Conservation (phyloP, 2,888 invertebrate species). For the Xestia ashworthii region DNA sequence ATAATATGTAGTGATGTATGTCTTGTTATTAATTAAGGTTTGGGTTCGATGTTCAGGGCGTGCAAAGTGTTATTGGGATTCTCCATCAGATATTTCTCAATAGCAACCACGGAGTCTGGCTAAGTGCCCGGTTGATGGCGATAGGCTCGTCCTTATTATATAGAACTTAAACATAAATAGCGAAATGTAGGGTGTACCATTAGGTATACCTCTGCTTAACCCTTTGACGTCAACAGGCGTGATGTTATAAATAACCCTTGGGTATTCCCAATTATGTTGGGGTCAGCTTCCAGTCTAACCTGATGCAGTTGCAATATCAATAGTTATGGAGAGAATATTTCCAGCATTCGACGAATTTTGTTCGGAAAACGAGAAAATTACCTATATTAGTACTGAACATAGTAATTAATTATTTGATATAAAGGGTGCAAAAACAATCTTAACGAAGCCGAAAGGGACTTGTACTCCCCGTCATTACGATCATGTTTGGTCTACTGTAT, state of each 20-base stretch:
- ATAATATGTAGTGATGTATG: no score
- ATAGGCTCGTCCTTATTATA: no score
- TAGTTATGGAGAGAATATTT: background rate
- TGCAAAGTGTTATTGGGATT: background rate
- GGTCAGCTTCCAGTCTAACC: background rate
- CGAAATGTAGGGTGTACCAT: background rate
- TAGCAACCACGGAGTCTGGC: background rate
- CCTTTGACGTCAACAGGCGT: background rate
- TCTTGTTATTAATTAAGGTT: background rate
- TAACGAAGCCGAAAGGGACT: no score
- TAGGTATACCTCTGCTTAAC: background rate
- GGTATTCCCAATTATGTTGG: background rate
- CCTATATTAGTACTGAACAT: no score
- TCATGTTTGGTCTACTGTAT: no score
- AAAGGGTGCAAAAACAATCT: no score
- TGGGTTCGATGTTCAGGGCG: background rate
- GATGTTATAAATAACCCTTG: background rate
- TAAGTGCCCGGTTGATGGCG: background rate
- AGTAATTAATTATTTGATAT: no score
- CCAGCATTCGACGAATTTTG: background rate
- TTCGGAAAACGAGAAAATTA: background rate
- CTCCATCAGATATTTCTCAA: background rate
- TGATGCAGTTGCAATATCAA: background rate
- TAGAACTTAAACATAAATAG: background rate
- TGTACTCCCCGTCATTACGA: no score